Evolutionary conservation across 2,113 vertebrate species (phyloP).

Genomic region (Antechinus stuartii): DNA sequence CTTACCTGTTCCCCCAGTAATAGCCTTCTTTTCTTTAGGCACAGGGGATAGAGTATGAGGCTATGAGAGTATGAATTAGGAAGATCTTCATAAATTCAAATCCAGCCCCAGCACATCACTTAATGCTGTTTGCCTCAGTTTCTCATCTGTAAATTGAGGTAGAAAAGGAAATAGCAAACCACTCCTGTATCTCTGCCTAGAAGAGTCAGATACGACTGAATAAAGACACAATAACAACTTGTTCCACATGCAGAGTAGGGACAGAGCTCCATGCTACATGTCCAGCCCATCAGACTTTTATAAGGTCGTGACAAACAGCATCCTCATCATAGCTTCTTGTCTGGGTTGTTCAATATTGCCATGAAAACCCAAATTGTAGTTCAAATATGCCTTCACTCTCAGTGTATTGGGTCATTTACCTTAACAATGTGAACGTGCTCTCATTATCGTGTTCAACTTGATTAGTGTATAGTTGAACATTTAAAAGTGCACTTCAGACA

Average conservation of each 20-base stretch:
- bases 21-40: slow-evolving; percentile 6
- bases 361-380: slow-evolving; percentile 84
- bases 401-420: slow-evolving; percentile 88
- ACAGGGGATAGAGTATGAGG: background rate
- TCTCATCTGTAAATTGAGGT: background rate
- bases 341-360: slow-evolving; percentile 79
- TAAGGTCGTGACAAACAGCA: slow-evolving; percentile 66
- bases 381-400: slow-evolving; percentile 83
- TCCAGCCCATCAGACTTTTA: slow-evolving; percentile 65
- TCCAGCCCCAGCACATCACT: background rate
- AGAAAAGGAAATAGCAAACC: background rate
- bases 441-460: slow-evolving; percentile 88
- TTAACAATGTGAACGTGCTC: slow-evolving; percentile 87
- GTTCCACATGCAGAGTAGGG: slow-evolving; percentile 33
- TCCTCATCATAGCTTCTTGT: slow-evolving; percentile 65
- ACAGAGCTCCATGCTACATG: slow-evolving; percentile 44
- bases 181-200: background rate
- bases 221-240: background rate
- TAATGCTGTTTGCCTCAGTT: background rate
- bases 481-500: slow-evolving; percentile 88
- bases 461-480: slow-evolving; percentile 88
- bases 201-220: background rate
- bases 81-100: background rate
- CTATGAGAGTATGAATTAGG: background rate
- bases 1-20: slow-evolving; percentile 21